Percentiles rank a stretch among this genome's conserved stretches.
phyloP scores from a whole-genome alignment of 1,140 invertebrate genomes.

The Lepidurus apus region DNA sequence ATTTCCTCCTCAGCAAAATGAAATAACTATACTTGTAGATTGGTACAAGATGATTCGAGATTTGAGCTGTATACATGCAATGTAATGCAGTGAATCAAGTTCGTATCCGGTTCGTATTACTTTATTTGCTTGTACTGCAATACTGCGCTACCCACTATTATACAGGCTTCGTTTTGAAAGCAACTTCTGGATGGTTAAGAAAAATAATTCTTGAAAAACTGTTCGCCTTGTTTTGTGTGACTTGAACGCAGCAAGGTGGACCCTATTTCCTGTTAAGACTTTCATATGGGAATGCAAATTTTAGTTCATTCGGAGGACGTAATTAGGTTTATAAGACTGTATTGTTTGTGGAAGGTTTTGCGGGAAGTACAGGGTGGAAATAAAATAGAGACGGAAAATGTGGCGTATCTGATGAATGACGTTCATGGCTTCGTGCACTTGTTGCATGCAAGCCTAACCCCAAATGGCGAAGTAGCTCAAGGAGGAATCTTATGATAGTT shows the following conservation, averaged over 20 bases:
- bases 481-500: background rate
- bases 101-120: background rate
- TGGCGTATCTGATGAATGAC: background rate
- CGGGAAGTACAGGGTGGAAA: background rate
- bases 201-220: no score
- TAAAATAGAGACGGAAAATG: background rate
- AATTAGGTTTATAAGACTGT: background rate
- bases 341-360: background rate
- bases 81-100: background rate
- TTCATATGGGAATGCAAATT: no score
- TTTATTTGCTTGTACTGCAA: background rate
- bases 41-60: no score
- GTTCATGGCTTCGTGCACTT: slow-evolving; percentile 12
- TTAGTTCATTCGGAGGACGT: background rate
- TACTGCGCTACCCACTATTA: background rate
- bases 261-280: no score
- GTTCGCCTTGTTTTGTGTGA: no score
- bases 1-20: no score
- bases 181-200: no score
- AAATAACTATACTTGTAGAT: no score
- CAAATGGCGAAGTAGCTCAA: background rate
- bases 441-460: slow-evolving; percentile 6
- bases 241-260: no score
- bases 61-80: background rate
- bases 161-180: no score